Base-by-base conservation (phyloP, 2,888 invertebrate genomes). In the Agapostemon virescens region DNA sequence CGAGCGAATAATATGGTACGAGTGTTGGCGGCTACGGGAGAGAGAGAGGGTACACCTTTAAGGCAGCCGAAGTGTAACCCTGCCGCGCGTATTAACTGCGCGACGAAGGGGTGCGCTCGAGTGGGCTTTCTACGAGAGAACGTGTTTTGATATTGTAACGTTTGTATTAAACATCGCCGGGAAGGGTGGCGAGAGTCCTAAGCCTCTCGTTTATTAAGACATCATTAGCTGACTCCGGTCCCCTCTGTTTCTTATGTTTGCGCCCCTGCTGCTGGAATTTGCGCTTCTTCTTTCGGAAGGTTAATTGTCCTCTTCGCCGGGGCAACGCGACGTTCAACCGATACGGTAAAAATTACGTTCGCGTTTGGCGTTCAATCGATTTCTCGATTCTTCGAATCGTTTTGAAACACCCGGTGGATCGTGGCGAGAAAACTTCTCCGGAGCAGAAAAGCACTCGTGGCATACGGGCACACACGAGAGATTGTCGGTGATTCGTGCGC, bases 121-220 rank as follows among this genome's bases (percentile, higher is more conserved):
- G 83, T 87, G 88, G 88, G 75, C 84, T 86, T 88, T 87, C 85
- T 83, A 75, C 74, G 55, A 76, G 74, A 77, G 85, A 77, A 85
- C 86, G 85, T 88, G 89, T 90, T 90, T 90, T 90, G 88, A 90
- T 91, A 91, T 86, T 88, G 90, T 88, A 87, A 88, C 90, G 88
- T 89, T 90, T 91, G 88, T 88, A 90, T 91, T 90, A 88, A 91
- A 89, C 90, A 89, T 89, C 87, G 26, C 26, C 15, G 55, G 89
- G 80, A 76, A 80, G 85, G 86, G 86, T 81, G 86, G 63, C 76
- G 26, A 23, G 72, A 33, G 49, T 63, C 30, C 69, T 75, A 77
- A 83, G 74, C 81, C 79, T 61, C 58, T 66, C 80, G 79, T 83
- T 86, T 85, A 85, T 85, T 85, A 84, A 79, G 82, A 76, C 81